phyloP scores from a whole-genome alignment of 1,140 invertebrate species.

The Orchesella cincta region DNA sequence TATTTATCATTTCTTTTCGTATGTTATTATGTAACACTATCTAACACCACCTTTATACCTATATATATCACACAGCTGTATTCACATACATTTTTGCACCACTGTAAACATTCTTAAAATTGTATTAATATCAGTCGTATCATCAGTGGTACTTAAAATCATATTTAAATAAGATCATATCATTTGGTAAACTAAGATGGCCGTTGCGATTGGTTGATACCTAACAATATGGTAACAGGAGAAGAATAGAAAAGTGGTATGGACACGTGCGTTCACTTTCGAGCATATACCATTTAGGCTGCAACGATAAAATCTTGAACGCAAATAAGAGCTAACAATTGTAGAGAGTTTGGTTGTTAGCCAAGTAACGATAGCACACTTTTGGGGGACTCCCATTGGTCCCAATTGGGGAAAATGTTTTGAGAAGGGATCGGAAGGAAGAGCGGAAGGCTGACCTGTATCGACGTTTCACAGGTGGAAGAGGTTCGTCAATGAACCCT shows the following conservation, averaged over 20 bases:
- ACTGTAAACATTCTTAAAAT: too few species aligned
- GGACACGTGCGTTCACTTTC: too few species aligned
- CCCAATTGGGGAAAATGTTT: slow-evolving; percentile 17
- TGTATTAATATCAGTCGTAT: slow-evolving; percentile 14
- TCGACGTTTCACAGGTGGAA: background rate
- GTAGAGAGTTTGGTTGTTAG: background rate
- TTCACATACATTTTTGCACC: too few species aligned
- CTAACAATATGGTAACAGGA: background rate
- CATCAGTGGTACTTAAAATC: slow-evolving; percentile 23
- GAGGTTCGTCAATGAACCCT: background rate
- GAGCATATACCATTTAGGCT: background rate
- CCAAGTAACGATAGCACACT: background rate
- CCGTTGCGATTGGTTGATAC: background rate
- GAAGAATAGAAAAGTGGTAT: too few species aligned
- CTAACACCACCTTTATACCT: background rate
- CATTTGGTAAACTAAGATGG: background rate
- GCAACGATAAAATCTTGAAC: background rate
- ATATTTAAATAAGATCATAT: slow-evolving; percentile 3
- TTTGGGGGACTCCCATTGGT: background rate
- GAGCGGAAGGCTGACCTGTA: background rate
- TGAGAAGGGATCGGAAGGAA: background rate
- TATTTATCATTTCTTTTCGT: background rate
- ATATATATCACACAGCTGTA: background rate
- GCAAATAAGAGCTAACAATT: background rate
- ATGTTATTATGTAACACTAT: background rate